phyloP scores from a whole-genome alignment of 2,888 invertebrate species.

The Pollenia amentaria region DNA sequence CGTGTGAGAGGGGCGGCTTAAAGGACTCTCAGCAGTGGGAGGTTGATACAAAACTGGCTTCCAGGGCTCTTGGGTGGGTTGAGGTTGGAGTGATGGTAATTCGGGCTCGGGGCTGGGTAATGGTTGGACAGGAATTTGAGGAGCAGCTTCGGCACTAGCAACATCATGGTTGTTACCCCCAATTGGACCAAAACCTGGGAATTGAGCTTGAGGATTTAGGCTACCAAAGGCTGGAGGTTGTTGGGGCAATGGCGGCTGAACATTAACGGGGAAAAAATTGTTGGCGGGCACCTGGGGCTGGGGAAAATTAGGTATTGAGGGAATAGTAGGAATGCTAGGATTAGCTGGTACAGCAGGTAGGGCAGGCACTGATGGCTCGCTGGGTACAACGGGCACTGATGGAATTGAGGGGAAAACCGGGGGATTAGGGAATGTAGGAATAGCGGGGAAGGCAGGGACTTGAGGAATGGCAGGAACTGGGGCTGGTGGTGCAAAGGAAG shows the following conservation, averaged over 20 bases:
- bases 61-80: slow-evolving; percentile 78
- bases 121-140: slow-evolving; percentile 79
- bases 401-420: slow-evolving; percentile 71
- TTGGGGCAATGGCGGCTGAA: slow-evolving; percentile 80
- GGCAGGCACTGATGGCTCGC: slow-evolving; percentile 76
- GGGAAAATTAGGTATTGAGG: slow-evolving; percentile 78
- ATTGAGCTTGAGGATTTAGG: slow-evolving; percentile 77
- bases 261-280: slow-evolving; percentile 75
- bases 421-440: slow-evolving; percentile 72
- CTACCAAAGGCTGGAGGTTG: slow-evolving; percentile 78
- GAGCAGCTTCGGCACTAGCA: slow-evolving; percentile 81
- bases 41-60: slow-evolving; percentile 79
- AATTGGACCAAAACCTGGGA: slow-evolving; percentile 79
- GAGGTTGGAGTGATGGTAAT: slow-evolving; percentile 72
- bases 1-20: slow-evolving; percentile 80
- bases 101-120: slow-evolving; percentile 73
- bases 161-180: slow-evolving; percentile 77
- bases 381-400: slow-evolving; percentile 70
- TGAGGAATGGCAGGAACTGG: slow-evolving; percentile 74
- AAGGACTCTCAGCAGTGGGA: slow-evolving; percentile 73
- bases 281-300: slow-evolving; percentile 74
- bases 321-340: slow-evolving; percentile 75
- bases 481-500: slow-evolving; percentile 69
- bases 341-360: slow-evolving; percentile 75
- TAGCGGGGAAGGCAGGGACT: slow-evolving; percentile 61